phyloP scores from a whole-genome alignment of 2,797 vertebrate species.

The Malacoctenus gilli region DNA sequence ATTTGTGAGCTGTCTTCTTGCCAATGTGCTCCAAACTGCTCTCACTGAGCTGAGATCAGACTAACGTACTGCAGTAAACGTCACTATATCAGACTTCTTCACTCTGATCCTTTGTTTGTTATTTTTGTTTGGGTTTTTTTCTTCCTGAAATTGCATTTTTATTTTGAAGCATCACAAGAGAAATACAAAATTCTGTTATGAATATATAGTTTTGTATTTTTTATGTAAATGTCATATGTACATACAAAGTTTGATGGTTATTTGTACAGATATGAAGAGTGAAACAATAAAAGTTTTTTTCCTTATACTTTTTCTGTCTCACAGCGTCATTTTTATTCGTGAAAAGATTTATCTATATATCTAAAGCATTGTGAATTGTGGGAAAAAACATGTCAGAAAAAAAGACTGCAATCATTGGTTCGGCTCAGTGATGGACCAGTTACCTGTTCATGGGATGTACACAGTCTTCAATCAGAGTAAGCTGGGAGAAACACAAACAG shows the following conservation, averaged over 20 bases:
- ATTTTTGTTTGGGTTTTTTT: too few relatives aligned
- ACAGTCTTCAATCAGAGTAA: too few relatives aligned
- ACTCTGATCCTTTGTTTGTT: conserved; percentile 62
- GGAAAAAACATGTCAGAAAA: too few relatives aligned
- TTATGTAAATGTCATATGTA: conserved; percentile 99
- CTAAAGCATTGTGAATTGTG: too few relatives aligned
- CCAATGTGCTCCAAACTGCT: conserved; percentile 79
- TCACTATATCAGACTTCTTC: conserved; percentile 75
- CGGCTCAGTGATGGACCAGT: too few relatives aligned
- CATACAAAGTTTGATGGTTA: conserved; percentile 99
- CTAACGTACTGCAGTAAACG: conserved; percentile 73
- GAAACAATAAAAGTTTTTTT: conserved; percentile 90
- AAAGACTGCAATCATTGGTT: too few relatives aligned
- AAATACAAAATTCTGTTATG: conserved; percentile 99
- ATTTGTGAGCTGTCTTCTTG: conserved; percentile 75
- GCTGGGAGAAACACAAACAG: too few relatives aligned
- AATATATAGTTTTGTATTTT: conserved; percentile 99
- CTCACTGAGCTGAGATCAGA: conserved; percentile 72
- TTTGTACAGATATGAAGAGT: conserved; percentile 99
- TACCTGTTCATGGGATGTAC: too few relatives aligned
- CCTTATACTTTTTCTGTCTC: conserved; percentile 60
- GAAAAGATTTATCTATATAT: too few relatives aligned
- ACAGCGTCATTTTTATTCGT: conserved; percentile 13
- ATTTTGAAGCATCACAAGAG: conserved; percentile 97
- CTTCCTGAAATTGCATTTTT: conserved; percentile 86